phyloP scores from a whole-genome alignment of 2,797 vertebrate species.

The Furcifer pardalis region DNA sequence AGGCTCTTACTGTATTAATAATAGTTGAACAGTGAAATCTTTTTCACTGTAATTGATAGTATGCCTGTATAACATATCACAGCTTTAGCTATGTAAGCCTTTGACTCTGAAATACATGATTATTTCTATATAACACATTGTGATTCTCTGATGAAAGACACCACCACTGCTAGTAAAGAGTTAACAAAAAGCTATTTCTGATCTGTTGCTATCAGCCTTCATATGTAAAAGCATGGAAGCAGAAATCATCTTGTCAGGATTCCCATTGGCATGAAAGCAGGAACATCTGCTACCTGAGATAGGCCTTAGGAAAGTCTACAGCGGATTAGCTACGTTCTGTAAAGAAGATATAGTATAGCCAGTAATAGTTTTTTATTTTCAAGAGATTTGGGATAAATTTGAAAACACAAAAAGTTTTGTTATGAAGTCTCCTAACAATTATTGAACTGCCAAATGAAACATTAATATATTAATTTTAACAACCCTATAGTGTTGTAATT shows the following conservation, averaged over 20 bases:
- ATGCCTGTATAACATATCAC: not conserved
- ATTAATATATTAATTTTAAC: not conserved
- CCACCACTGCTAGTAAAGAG: not conserved
- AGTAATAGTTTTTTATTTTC: slow-evolving; percentile 11
- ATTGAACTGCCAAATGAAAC: not conserved
- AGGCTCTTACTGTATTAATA: slow-evolving; percentile 10
- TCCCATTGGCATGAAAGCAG: slow-evolving; percentile 54
- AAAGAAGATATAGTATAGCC: slow-evolving; percentile 32
- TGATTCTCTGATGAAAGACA: slow-evolving; percentile 1
- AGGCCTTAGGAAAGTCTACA: slow-evolving; percentile 60
- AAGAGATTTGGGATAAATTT: slow-evolving; percentile 37
- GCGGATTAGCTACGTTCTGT: slow-evolving; percentile 49
- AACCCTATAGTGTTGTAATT: not conserved
- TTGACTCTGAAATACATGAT: not conserved
- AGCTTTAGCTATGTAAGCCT: not conserved
- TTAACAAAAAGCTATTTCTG: slow-evolving; percentile 14
- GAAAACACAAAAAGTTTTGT: not conserved
- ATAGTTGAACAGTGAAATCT: not conserved
- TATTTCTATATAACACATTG: slow-evolving; percentile 16
- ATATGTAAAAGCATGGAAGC: slow-evolving; percentile 12
- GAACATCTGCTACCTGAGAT: slow-evolving; percentile 64
- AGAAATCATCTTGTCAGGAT: slow-evolving; percentile 40
- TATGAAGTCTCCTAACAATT: not conserved
- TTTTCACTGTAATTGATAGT: slow-evolving; percentile 6
- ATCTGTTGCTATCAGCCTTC: slow-evolving; percentile 29